Conservation (phyloP, 2,888 invertebrate species). For the Patella caerulea region DNA sequence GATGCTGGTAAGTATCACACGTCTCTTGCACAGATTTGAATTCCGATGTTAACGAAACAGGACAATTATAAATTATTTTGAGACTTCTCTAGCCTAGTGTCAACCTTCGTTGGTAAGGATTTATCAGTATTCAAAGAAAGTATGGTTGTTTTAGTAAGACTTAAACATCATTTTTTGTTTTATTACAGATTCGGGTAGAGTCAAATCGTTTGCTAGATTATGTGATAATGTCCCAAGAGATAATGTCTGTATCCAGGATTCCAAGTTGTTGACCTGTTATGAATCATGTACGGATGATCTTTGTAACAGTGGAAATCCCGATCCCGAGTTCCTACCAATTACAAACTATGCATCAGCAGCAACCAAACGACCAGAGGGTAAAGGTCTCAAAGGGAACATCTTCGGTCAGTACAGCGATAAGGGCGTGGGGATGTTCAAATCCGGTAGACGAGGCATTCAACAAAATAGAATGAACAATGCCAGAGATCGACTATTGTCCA, state of each 20-base stretch:
- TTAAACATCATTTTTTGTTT: not conserved
- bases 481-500: not conserved
- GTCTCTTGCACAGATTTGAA: no score
- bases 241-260: slow-evolving; percentile 40
- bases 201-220: slow-evolving; percentile 39
- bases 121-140: no score
- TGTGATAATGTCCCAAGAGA: slow-evolving; percentile 42
- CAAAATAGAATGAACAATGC: not conserved
- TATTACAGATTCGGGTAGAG: slow-evolving; percentile 34
- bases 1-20: slow-evolving; percentile 30
- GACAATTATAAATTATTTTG: not conserved
- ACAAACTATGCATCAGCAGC: slow-evolving; percentile 23
- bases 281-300: slow-evolving; percentile 39
- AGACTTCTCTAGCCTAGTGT: no score
- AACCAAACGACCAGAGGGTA: not conserved
- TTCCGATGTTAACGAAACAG: not conserved
- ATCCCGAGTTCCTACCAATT: slow-evolving; percentile 31
- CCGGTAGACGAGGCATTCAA: not conserved
- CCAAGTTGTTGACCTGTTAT: slow-evolving; percentile 40
- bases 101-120: no score
- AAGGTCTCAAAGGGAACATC: not conserved
- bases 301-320: slow-evolving; percentile 42
- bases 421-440: not conserved
- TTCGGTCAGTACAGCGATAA: not conserved
- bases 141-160: no score